phyloP scores from a whole-genome alignment of 1,140 invertebrate species.

The Pteromalus puparum region DNA sequence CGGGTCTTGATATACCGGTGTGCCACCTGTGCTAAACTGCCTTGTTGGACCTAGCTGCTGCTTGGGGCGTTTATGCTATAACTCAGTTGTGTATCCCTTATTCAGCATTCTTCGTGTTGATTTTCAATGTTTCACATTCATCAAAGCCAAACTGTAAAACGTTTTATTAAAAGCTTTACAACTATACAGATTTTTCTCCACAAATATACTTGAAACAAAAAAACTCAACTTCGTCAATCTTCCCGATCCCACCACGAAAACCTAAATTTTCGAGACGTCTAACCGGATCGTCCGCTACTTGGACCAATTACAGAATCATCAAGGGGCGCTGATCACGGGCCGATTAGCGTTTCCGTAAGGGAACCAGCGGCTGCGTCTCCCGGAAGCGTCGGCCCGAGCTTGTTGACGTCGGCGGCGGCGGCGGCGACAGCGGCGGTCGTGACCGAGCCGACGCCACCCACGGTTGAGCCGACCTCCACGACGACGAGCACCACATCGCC shows the following conservation, averaged over 20 bases:
- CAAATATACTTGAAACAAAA: too few species aligned
- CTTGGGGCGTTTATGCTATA: too few species aligned
- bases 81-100: too few species aligned
- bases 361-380: conserved; percentile 68
- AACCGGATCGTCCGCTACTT: not conserved
- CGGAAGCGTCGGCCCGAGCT: conserved; percentile 68
- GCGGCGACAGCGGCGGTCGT: conserved; percentile 64
- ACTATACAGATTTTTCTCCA: too few species aligned
- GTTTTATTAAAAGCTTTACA: too few species aligned
- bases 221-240: too few species aligned
- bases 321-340: conserved; percentile 67
- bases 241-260: not conserved
- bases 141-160: too few species aligned
- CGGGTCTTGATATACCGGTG: too few species aligned
- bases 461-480: conserved; percentile 66
- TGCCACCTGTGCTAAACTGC: too few species aligned
- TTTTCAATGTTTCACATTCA: too few species aligned
- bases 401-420: conserved; percentile 68
- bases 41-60: too few species aligned
- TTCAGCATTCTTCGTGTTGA: too few species aligned
- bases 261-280: not conserved
- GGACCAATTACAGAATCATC: conserved; percentile 64
- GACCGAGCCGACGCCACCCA: conserved; percentile 58
- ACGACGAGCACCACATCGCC: conserved; percentile 63
- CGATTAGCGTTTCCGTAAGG: conserved; percentile 71